Evolutionary conservation across 2,797 vertebrate species (phyloP).

Genomic region (Oryzias dopingdopingensis): DNA sequence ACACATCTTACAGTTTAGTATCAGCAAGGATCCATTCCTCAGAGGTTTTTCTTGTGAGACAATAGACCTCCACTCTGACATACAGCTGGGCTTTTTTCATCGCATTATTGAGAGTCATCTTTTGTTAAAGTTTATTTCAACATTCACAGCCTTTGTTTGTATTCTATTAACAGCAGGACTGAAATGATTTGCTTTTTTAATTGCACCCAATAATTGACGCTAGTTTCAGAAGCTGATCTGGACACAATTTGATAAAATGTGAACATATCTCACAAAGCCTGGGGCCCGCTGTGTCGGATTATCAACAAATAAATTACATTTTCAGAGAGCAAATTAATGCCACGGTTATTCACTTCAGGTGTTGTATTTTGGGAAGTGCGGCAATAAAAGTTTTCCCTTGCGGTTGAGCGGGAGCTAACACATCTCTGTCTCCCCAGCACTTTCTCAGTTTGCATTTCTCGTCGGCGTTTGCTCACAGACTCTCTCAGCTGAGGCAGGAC

Average conservation of each 20-base stretch:
- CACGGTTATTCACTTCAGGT: constrained; percentile 51
- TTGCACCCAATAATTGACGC: constrained; percentile 45
- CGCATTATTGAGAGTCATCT: not conserved
- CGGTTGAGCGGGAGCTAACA: constrained; percentile 45
- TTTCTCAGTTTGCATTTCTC: constrained; percentile 75
- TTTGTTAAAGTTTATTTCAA: not conserved
- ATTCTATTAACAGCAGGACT: not conserved
- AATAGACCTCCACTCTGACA: too few species aligned
- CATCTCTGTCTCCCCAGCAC: constrained; percentile 62
- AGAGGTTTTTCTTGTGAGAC: too few species aligned
- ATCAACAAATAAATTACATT: constrained; percentile 40
- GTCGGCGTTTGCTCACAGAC: constrained; percentile 36
- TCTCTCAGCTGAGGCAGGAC: constrained; percentile 32
- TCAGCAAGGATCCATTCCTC: too few species aligned
- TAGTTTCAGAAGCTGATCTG: constrained; percentile 41
- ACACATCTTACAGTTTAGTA: too few species aligned
- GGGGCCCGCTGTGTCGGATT: constrained; percentile 37
- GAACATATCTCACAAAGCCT: constrained; percentile 37
- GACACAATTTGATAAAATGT: constrained; percentile 43
- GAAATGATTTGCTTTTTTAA: constrained; percentile 10
- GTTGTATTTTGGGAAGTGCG: constrained; percentile 48
- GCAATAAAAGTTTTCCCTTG: constrained; percentile 53
- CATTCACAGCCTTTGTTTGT: not conserved
- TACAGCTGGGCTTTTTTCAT: not conserved
- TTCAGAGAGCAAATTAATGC: constrained; percentile 59